Evolutionary conservation across 1,140 invertebrate species (phyloP), one percentile per base, ranked within the genome.

Genomic region (Bradysia coprophila): DNA sequence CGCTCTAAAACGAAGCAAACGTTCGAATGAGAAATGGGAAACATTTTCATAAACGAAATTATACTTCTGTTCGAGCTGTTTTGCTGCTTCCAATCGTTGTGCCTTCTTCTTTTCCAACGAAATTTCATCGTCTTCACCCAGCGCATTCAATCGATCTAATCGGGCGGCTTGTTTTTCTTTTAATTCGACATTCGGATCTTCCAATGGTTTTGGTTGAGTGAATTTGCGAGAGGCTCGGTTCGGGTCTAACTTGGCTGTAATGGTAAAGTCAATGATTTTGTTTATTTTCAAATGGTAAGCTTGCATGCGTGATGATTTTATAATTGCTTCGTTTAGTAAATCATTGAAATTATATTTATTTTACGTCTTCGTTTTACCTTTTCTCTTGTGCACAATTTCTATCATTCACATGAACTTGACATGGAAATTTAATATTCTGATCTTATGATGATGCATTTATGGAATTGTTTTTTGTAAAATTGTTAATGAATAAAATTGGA

Each of bases 141-240:
- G 46, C 59, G 43, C 47, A 65, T 45, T 52, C 55, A 44, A 59
- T 59, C 57, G 21, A 55, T 53, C 62, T 40, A 65, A 62, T 54
- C 71, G 66, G 44, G 67, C 58, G 48, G 72, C 64, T 53, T 61
- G 48, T 47, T 66, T 16, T 47, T 49, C 48, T 71, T 68, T 50
- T 69, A 54, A 51, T 71, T 68, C 48, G 66, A 28, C 55, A 9
- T 55, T 54, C 1, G 63, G 66, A 48, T 67, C 69, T 49, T 70
- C 72, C 64, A 66, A 67, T 39, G 57, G 56, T 52, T 61, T 59
- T 28, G 65, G 65, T 38, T 65, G 59, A 56, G 69, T 68, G 61
- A 77, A 77, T 54, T 69, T 72, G 48, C 74, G 64, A 48, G 71
- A 68, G 51, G 74, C 71, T 48, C 74, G 69, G 50, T 65, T 64